Conservation (phyloP, 2,888 invertebrate genomes). For the Acanthosepion lycidas region DNA sequence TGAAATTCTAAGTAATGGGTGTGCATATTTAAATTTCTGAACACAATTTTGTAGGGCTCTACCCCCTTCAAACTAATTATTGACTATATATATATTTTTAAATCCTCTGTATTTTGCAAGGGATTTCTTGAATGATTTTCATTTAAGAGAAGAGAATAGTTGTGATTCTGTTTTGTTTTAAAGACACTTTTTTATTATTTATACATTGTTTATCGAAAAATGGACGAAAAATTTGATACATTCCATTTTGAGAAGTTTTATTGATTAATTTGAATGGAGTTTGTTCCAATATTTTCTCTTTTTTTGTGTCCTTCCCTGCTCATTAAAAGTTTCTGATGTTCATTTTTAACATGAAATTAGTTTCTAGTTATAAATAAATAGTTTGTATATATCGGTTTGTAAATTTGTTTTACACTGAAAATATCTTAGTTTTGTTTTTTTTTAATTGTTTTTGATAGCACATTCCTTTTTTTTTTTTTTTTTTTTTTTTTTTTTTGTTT, state of each 20-base stretch:
- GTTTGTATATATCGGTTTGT: slow-evolving; percentile 33
- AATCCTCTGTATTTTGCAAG: too few species aligned
- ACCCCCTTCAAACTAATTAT: not conserved
- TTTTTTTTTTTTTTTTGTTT: not conserved
- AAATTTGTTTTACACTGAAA: not conserved
- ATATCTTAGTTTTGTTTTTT: not conserved
- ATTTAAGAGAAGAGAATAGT: not conserved
- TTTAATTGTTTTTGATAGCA: not conserved
- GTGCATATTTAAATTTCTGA: not conserved
- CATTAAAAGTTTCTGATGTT: too few species aligned
- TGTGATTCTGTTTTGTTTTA: slow-evolving; percentile 8
- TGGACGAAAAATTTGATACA: not conserved
- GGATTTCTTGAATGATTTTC: not conserved
- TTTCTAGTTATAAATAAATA: not conserved
- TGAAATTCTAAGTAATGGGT: not conserved
- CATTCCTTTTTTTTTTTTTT: not conserved
- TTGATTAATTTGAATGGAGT: not conserved
- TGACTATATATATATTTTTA: too few species aligned
- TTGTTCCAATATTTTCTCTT: not conserved
- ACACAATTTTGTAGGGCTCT: not conserved
- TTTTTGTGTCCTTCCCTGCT: not conserved
- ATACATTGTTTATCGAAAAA: not conserved
- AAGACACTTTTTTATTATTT: not conserved
- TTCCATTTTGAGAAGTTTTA: not conserved
- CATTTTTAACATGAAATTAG: not conserved